Evolutionary conservation across 2,797 vertebrate genomes (phyloP), one percentile per base, ranked within the genome.

Genomic region (Hoplostethus atlanticus): DNA sequence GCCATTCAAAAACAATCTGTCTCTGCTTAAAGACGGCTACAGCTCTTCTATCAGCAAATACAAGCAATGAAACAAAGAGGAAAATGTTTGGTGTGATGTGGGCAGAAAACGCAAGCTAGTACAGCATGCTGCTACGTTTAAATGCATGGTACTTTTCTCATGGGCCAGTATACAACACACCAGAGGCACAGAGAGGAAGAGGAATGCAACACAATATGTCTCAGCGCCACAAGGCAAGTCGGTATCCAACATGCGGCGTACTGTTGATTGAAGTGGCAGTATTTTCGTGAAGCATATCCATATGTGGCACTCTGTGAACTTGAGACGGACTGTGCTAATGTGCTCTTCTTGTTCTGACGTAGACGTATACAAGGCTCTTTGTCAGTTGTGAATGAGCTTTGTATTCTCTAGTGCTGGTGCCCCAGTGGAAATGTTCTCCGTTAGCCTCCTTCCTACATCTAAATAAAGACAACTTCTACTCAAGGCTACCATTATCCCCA

Each of bases 331-430:
- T 86, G 90, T 90, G 84, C 83, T 83, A 91, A 94, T 91, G 76
- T 21, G 13, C 60, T 64, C 40, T 71, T 79, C 71, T 73, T 34
- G 79, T 72, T 65, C 53, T 70, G 59, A 67, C 64, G 68, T 52
- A 64, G 80, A 81, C 86, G 88, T 73, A 87, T 81, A 85, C 86
- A 90, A 80, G 79, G 72, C 67, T 77, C 87, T 80, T 77, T 90
- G 82, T 90, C 80, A 71, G 84, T 72, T 78, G 75, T 90, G 91
- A 93, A 93, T 91, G 83, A 91, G 85, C 64, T 85, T 81, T 86
- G 76, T 80, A 75, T 84, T 87, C 77, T 67, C 76, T 79, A 56
- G 59, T 21, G 21, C 21, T 21, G n/a, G n/a, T n/a, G 80, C 76
- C 78, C 73, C 57, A 71, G 59, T 83, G 57, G 83, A 81, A 89